Evolutionary conservation across 2,797 vertebrate genomes (phyloP), one percentile per base, ranked within the genome.

Genomic region (Acipenser oxyrinchus): DNA sequence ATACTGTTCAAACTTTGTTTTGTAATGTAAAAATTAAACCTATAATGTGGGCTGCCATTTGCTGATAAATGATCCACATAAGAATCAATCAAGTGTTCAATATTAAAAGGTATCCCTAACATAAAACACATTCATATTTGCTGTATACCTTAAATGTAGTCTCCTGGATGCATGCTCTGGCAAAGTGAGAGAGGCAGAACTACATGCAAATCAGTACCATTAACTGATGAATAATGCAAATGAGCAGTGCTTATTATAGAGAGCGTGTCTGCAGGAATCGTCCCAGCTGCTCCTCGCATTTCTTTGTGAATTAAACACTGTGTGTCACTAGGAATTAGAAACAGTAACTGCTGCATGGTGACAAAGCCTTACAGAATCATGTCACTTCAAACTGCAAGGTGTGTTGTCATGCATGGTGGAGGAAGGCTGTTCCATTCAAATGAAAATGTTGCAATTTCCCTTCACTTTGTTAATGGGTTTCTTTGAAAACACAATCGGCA

Each of bases 161-260:
- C 70, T 70, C 37, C 70, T 75, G 66, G 53, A 74, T 73, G 55
- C 72, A 79, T 77, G 81, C 73, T 79, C 70, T 77, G 49, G 70
- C 80, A 84, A 84, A 71, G 70, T 75, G 84, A 75, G 75, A 10
- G 64, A 79, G 63, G 63, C 74, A 74, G 10, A 83, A 85, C 78
- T 76, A 87, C 80, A 91, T 89, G 86, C 81, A 89, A 88, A 90
- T 88, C 83, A 88, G 79, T 78, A 70, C 69, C 51, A 79, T 82
- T 85, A 80, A 77, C 81, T 90, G 86, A 90, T 86, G 85, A 89
- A 90, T 90, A 89, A 90, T 91, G 88, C 80, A 89, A 88, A 90
- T 83, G 71, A 83, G 70, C 0, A 1, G 70, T 85, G 15, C 72
- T 74, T 84, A 76, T 84, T 79, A 80, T 58, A 75, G 79, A 50